A percentile compares a stretch with the other conserved stretches of the same genome.
phyloP scores from a whole-genome alignment of 1,140 invertebrate species.

The Macrobrachium nipponense region DNA sequence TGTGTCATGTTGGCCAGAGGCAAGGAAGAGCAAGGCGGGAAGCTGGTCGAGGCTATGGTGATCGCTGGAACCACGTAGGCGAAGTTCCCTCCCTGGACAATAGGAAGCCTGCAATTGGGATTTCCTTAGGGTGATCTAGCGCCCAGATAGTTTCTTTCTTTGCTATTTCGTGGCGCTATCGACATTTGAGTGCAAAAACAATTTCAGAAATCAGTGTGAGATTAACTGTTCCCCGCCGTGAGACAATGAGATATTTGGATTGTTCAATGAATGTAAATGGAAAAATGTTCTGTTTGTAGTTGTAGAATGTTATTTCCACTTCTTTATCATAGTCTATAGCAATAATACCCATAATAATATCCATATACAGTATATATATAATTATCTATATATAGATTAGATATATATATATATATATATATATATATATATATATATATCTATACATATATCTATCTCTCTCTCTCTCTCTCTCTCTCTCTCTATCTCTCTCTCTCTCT shows the following conservation, averaged over 20 bases:
- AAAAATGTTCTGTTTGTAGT: not conserved
- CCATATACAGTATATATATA: not conserved
- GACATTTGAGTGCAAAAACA: not conserved
- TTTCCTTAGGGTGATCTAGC: not conserved
- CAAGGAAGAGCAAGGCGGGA: constrained; percentile 80
- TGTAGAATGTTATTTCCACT: too few species aligned
- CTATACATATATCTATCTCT: too few species aligned
- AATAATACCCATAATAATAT: not conserved
- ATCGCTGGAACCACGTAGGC: constrained; percentile 86
- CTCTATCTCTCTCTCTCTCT: too few species aligned
- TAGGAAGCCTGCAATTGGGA: constrained; percentile 72
- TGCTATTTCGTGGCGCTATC: not conserved
- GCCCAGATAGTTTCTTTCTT: not conserved
- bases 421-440: too few species aligned
- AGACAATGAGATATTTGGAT: not conserved
- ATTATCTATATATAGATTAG: too few species aligned
- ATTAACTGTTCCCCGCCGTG: too few species aligned
- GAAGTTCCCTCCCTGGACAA: constrained; percentile 85
- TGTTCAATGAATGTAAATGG: not conserved
- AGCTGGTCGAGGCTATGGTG: constrained; percentile 81
- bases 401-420: too few species aligned
- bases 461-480: too few species aligned
- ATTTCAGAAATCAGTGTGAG: too few species aligned
- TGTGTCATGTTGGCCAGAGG: constrained; percentile 25
- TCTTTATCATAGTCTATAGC: not conserved